Evolutionary conservation across 2,888 invertebrate species (phyloP), one percentile per base, ranked within the genome.

Genomic region (Tachina grossa): DNA sequence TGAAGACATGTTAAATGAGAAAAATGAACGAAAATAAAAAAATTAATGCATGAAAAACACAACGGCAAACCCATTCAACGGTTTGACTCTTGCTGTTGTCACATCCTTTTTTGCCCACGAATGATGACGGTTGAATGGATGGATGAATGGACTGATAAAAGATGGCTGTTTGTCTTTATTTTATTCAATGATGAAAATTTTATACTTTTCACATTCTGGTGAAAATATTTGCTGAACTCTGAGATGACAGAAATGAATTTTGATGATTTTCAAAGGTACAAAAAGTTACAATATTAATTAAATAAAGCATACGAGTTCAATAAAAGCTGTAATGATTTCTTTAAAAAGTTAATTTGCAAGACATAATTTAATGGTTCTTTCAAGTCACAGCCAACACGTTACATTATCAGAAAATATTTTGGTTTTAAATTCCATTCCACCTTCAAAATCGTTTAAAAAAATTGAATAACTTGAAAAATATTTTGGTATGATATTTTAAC

Each of bases 31-130:
- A 19, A 31, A 11, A n/a, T 1, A 1, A 8, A 45, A 19, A 63
- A 43, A 31, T 14, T 16, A 11, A 43, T n/a, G 9, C 41, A n/a
- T 19, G 13, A 47, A 66, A 19, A 57, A 47, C 16, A 19, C 22
- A 39, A 45, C 53, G 41, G 31, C 51, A 61, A 69, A 14, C 13
- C 14, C 61, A 79, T 63, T 31, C 53, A 75, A 53, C 61, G 53
- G 45, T 9, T 45, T 53, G 63, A 53, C 2, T 71, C 43, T 45
- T 69, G 31, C 63, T 72, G 65, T 65, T 79, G 55, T 39, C 53
- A 63, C 14, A 41, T 55, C 14, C 10, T 65, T 55, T 22, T 63
- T 14, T 55, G 71, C 39, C 47, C 22, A 79, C 45, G 10, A 49
- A n/a, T 57, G 55, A 47, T 19, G 49, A 16, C 39, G 45, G 49